These are phyloP conservation scores for Lagorchestes hirsutus DNA, from an alignment of 2,797 vertebrate genomes.

Conservation along the genomic window DNA sequence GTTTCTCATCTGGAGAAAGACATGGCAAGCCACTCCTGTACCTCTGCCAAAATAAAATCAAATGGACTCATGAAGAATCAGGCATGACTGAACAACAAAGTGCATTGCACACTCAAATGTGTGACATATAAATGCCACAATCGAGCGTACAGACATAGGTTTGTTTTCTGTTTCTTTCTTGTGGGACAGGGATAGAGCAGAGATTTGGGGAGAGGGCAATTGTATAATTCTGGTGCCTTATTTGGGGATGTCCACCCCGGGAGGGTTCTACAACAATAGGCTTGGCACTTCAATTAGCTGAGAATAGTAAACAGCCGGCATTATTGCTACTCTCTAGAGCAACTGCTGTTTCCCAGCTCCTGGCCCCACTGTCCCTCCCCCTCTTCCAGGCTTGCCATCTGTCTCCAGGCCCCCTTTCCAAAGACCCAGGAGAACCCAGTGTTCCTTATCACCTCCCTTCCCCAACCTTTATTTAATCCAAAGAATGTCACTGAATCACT, in stretches of 20 bases:
- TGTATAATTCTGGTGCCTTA: background rate
- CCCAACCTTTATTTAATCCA: background rate
- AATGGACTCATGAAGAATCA: background rate
- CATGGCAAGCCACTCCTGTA: background rate
- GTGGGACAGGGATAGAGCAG: background rate
- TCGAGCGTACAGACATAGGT: background rate
- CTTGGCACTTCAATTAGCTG: background rate
- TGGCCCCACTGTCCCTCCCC: background rate
- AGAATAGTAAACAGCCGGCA: background rate
- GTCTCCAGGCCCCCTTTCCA: background rate
- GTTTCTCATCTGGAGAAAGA: background rate
- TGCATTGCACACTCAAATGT: background rate
- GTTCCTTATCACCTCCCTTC: background rate
- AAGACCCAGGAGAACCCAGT: background rate
- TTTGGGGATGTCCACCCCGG: background rate
- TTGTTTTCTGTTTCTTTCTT: background rate
- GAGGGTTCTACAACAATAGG: background rate
- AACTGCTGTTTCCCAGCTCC: background rate
- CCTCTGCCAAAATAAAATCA: background rate
- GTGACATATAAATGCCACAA: background rate
- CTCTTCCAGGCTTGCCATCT: background rate
- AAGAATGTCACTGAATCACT: background rate
- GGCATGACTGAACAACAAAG: background rate
- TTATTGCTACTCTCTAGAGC: background rate
- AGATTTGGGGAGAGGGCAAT: background rate